These are phyloP conservation scores for Engystomops pustulosus DNA, from an alignment of 2,113 vertebrate genomes.

Conservation along the genomic window DNA sequence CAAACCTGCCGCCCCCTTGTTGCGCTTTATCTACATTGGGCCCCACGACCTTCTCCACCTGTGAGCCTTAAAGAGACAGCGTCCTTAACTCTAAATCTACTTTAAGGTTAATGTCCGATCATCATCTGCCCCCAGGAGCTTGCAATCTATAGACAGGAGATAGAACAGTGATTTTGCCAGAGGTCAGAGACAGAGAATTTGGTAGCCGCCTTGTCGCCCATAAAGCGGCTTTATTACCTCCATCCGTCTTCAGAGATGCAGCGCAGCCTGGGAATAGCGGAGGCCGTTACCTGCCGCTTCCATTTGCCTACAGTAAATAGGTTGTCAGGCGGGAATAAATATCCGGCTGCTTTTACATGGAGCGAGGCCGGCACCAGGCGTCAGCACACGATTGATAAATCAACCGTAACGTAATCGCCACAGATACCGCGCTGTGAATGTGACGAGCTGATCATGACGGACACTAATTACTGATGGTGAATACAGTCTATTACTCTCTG, in stretches of 20 bases:
- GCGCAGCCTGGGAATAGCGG: conserved; percentile 79
- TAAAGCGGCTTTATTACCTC: conserved; percentile 80
- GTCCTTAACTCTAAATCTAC: too few species aligned
- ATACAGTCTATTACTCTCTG: neutral
- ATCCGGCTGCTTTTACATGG: conserved; percentile 81
- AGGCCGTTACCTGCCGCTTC: conserved; percentile 85
- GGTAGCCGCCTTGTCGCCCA: conserved; percentile 73
- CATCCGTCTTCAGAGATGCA: conserved; percentile 81
- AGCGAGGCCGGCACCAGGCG: conserved; percentile 81
- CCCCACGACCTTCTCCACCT: neutral
- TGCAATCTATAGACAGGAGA: neutral
- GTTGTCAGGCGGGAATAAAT: conserved; percentile 87
- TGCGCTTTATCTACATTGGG: too few species aligned
- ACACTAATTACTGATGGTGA: conserved; percentile 83
- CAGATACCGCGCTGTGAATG: conserved; percentile 86
- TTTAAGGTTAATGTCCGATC: too few species aligned
- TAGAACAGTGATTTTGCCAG: neutral
- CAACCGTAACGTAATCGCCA: conserved; percentile 82
- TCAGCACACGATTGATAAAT: conserved; percentile 86
- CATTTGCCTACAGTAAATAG: conserved; percentile 91
- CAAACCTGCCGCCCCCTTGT: too few species aligned
- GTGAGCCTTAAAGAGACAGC: neutral
- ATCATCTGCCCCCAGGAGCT: conserved; percentile 19
- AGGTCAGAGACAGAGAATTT: conserved; percentile 56
- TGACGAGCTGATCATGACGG: conserved; percentile 84